Base-by-base conservation (phyloP, 1,140 invertebrate species). In the Hyphantria cunea region DNA sequence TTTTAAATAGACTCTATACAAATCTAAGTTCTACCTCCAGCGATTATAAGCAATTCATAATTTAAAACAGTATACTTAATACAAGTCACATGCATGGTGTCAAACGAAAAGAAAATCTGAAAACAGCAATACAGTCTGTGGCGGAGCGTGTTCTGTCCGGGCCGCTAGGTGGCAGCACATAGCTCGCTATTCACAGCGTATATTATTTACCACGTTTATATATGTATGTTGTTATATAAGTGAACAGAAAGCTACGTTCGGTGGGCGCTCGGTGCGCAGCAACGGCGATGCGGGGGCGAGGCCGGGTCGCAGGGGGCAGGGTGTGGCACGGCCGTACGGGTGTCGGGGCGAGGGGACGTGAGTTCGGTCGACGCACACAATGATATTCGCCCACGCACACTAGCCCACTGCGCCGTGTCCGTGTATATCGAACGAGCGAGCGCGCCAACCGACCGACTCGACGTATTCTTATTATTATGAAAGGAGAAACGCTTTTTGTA, bases 401-500 rank as follows among this genome's bases (percentile, higher is more conserved):
- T 66, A 6, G 8, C 60, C 49, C 49, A 32, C 45, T 48, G 52
- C 76, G 79, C 76, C 81, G 41, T 68, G 79, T 84, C 72, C 74
- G 72, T 71, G 81, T 75, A 65, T 78, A 80, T 78, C 76, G 78
- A 82, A 68, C 79, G 74, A 82, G 66, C 82, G 73, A 78, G 77
- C 78, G 78, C 82, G 78, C 80, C 77, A 83, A 74, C 84, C 78
- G 77, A 83, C 80, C 81, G 82, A 83, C 82, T 81, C 87, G 79
- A 76, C 82, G 85, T 90, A 90, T 90, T 90, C 86, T 90, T 90
- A 90, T 90, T 90, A 90, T 88, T 87, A 90, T 89, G 87, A 90
- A 90, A 90, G 86, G 85, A 90, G 87, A 90, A 90, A 90, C 87
- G 86, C 84, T 90, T 90, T 90, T 90, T 90, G 88, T 90, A 90